Evolutionary conservation across 2,888 invertebrate species (phyloP).

Genomic region (Apoda limacodes): DNA sequence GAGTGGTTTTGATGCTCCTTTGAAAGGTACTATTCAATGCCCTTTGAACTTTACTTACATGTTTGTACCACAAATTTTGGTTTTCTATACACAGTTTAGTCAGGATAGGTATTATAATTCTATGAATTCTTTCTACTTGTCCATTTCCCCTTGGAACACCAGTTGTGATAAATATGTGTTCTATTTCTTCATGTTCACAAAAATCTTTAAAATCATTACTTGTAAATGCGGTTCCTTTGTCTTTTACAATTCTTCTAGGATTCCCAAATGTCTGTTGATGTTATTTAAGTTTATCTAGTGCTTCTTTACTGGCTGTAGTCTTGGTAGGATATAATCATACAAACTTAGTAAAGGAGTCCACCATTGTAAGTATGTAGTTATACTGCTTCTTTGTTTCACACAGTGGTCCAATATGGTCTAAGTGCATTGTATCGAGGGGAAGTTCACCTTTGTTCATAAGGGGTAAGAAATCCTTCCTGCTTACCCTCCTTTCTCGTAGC

Average conservation of each 20-base stretch:
- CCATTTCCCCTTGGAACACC: slow-evolving; percentile 20
- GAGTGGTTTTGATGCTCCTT: slow-evolving; percentile 1
- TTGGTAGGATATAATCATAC: slow-evolving; percentile 20
- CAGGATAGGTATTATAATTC: slow-evolving; percentile 10
- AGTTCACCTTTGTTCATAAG: slow-evolving; percentile 14
- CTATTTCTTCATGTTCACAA: slow-evolving; percentile 15
- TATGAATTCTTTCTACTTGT: slow-evolving; percentile 19
- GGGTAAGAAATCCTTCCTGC: slow-evolving; percentile 19
- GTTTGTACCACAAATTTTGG: slow-evolving; percentile 11
- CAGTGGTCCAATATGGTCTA: slow-evolving; percentile 19
- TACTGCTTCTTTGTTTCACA: slow-evolving; percentile 15
- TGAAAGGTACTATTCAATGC: slow-evolving; percentile 19
- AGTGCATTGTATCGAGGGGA: slow-evolving; percentile 16
- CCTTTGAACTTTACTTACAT: slow-evolving; percentile 16
- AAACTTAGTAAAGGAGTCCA: slow-evolving; percentile 19
- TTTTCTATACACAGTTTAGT: slow-evolving; percentile 8
- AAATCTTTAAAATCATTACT: slow-evolving; percentile 15
- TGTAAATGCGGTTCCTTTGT: slow-evolving; percentile 19
- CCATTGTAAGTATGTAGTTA: slow-evolving; percentile 17
- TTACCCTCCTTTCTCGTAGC: slow-evolving; percentile 22
- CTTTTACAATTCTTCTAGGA: slow-evolving; percentile 13
- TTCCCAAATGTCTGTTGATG: slow-evolving; percentile 20
- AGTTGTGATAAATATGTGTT: slow-evolving; percentile 18
- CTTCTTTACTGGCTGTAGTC: slow-evolving; percentile 10
- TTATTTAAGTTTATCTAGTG: slow-evolving; percentile 14